Base-by-base conservation (phyloP, 2,113 vertebrate genomes). In the Myrmecophaga tridactyla region DNA sequence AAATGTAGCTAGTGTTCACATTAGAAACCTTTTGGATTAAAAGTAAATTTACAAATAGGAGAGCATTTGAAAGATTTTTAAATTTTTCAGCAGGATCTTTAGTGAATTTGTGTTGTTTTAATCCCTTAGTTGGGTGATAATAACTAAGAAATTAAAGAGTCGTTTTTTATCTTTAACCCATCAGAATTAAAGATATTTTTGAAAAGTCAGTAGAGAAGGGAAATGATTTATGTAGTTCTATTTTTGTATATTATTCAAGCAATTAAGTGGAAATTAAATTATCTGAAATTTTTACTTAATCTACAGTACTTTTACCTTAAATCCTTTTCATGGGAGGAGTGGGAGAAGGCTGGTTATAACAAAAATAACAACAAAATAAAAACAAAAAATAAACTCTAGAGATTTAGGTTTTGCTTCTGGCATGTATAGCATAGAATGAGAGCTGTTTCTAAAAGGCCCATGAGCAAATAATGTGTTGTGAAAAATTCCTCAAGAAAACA, bases 231-330 rank as follows among this genome's bases (percentile, higher is more conserved):
- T 4, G 14, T 84, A 65, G 48, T 93, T 95, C 46, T 95, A 0
- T 72, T 95, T 93, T 91, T 90, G 41, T 93, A 43, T 11, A 89
- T 75, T 93, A 94, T 31, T 75, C 60, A 94, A 65, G 43, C 17
- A 80, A 27, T 89, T 90, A 82, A 92, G 34, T 94, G 34, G 92
- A 94, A 94, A 94, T 48, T 46, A 96, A 94, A 78, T 96, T 34
- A 53, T 80, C 25, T 86, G 14, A 67, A 85, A 86, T 72, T 77
- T 92, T 93, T 72, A 86, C 34, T 86, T 69, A 48, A 20, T 56
- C 53, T 94, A 31, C 58, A 93, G 46, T 94, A 84, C 21, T 86
- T 1, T 39, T 75, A 7, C 48, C 10, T 86, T 88, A 73, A 94
- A 27, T 95, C 63, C 29, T 96, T 93, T 88, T 80, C 29, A 23